Evolutionary conservation across 2,888 invertebrate species (phyloP).

Genomic region (Rotaria magnacalcarata): DNA sequence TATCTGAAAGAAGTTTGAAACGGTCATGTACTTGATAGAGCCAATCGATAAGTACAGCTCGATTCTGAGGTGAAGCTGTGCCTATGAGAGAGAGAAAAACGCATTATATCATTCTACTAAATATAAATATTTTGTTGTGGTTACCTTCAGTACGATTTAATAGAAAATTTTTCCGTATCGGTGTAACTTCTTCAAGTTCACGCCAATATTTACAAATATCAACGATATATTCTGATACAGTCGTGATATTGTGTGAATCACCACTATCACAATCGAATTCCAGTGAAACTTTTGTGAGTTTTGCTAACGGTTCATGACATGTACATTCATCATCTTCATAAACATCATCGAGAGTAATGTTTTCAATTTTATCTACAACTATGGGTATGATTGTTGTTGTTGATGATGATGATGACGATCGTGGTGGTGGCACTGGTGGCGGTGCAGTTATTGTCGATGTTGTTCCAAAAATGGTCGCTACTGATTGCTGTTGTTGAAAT

Average conservation of each 20-base stretch:
- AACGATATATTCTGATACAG: not conserved
- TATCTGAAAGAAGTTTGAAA: slow-evolving; percentile 26
- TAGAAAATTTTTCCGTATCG: not conserved
- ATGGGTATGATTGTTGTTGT: not conserved
- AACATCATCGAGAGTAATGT: not conserved
- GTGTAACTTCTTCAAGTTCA: not conserved
- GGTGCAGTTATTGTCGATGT: not conserved
- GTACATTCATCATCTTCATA: not conserved
- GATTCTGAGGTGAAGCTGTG: not conserved
- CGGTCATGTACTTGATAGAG: slow-evolving; percentile 33
- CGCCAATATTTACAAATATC: slow-evolving; percentile 36
- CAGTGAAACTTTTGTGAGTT: not conserved
- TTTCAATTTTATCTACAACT: not conserved
- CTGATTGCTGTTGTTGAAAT: not conserved
- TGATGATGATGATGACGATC: not conserved
- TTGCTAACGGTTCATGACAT: too few relatives aligned
- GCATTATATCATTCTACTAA: not conserved
- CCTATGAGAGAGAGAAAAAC: not conserved
- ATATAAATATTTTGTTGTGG: not conserved
- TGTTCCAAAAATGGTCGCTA: not conserved
- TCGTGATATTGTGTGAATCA: not conserved
- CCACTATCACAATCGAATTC: slow-evolving; percentile 21
- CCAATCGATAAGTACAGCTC: slow-evolving; percentile 30
- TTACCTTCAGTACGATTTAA: not conserved
- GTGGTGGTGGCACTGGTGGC: not conserved